A percentile compares a stretch with the other conserved stretches of the same genome.
phyloP scores from a whole-genome alignment of 2,888 invertebrate genomes.

The Lampropteryx suffumata region DNA sequence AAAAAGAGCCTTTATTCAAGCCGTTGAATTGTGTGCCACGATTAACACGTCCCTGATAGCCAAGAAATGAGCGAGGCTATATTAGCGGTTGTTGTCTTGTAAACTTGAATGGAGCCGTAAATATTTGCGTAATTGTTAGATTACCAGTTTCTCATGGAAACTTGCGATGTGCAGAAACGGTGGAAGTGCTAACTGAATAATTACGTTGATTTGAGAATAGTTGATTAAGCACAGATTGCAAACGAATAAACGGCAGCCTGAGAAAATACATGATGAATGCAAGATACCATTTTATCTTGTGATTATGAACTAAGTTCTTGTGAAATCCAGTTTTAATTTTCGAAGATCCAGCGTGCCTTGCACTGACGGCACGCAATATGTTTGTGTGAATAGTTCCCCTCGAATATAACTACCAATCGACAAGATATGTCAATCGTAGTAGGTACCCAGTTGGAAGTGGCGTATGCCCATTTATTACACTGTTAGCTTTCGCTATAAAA shows the following conservation, averaged over 20 bases:
- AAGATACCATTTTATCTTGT: not conserved
- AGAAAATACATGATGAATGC: conserved; percentile 11
- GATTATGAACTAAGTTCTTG: not conserved
- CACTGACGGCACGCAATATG: too few relatives aligned
- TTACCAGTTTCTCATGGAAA: conserved; percentile 38
- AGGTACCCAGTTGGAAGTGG: too few relatives aligned
- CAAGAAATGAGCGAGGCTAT: conserved; percentile 11
- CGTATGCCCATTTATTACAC: too few relatives aligned
- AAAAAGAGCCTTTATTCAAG: conserved; percentile 33
- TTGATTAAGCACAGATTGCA: conserved; percentile 28
- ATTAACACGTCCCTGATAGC: conserved; percentile 52
- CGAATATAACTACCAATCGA: too few relatives aligned
- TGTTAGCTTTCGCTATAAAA: too few relatives aligned
- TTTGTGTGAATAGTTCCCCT: too few relatives aligned
- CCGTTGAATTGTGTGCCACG: conserved; percentile 36
- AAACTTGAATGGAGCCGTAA: conserved; percentile 35
- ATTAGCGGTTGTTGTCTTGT: conserved; percentile 14
- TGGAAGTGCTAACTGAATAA: conserved; percentile 32
- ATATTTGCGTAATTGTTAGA: conserved; percentile 33
- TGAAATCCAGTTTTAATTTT: not conserved
- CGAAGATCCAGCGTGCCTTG: too few relatives aligned
- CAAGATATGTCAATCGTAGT: too few relatives aligned
- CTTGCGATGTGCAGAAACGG: conserved; percentile 33
- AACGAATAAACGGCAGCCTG: conserved; percentile 13
- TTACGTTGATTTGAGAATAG: conserved; percentile 25